phyloP scores from a whole-genome alignment of 2,888 invertebrate species.

The Dicycla oo region DNA sequence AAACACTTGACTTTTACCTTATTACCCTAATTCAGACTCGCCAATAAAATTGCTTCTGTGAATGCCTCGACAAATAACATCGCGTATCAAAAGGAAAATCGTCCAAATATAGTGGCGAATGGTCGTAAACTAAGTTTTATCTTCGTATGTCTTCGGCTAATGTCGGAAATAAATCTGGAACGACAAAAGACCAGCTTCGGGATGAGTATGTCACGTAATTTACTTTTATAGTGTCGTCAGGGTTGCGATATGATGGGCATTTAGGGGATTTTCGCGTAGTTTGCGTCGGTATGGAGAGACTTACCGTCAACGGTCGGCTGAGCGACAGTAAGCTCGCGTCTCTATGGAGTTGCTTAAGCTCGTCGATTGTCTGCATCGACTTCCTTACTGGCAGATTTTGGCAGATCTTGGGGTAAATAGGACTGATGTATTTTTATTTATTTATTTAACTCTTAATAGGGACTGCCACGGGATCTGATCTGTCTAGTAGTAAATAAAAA shows the following conservation, averaged over 20 bases:
- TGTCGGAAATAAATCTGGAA: constrained; percentile 66
- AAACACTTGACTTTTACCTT: constrained; percentile 50
- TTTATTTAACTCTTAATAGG: not conserved
- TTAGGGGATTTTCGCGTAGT: constrained; percentile 58
- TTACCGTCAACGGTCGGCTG: constrained; percentile 42
- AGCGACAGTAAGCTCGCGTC: constrained; percentile 42
- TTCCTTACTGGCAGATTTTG: not conserved
- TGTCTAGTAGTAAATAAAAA: not conserved
- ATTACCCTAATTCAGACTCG: constrained; percentile 53
- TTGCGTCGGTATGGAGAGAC: constrained; percentile 53
- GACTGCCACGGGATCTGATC: not conserved
- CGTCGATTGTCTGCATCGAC: constrained; percentile 14
- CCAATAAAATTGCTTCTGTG: constrained; percentile 58
- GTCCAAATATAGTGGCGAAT: constrained; percentile 65
- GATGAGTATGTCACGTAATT: constrained; percentile 66
- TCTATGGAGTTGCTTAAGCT: not conserved
- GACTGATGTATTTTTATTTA: not conserved
- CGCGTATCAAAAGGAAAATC: constrained; percentile 64
- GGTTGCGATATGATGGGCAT: constrained; percentile 65
- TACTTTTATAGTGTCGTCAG: constrained; percentile 66
- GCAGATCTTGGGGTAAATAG: not conserved
- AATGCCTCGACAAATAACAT: constrained; percentile 63
- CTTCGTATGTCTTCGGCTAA: constrained; percentile 67
- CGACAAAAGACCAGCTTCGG: constrained; percentile 67
- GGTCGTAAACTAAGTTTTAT: constrained; percentile 68